phyloP scores from a whole-genome alignment of 2,888 invertebrate genomes.

The Oeneis ivallda region DNA sequence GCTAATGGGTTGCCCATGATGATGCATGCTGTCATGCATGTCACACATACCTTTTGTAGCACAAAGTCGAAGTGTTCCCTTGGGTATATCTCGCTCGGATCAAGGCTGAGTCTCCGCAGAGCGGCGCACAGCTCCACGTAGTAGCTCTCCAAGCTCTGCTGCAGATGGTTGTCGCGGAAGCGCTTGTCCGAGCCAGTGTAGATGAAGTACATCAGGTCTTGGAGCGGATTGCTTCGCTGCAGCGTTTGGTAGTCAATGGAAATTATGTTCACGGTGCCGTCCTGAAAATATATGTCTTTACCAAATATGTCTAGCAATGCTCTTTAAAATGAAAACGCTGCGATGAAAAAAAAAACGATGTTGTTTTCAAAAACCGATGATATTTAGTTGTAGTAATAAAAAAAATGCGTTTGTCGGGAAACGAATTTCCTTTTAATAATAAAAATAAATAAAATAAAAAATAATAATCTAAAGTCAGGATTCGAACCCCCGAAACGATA shows the following conservation, averaged over 20 bases:
- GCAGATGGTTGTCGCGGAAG: constrained; percentile 28
- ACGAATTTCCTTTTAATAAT: too few relatives aligned
- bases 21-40: too few relatives aligned
- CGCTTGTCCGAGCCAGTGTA: constrained; percentile 34
- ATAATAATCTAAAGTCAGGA: too few relatives aligned
- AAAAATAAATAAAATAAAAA: too few relatives aligned
- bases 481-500: too few relatives aligned
- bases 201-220: constrained; percentile 36
- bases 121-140: constrained; percentile 42
- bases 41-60: constrained; percentile 42
- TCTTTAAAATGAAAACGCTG: too few relatives aligned
- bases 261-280: constrained; percentile 35
- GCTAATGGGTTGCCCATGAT: too few relatives aligned
- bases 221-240: constrained; percentile 33
- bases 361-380: too few relatives aligned
- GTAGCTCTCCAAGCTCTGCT: constrained; percentile 46
- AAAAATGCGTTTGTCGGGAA: too few relatives aligned
- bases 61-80: constrained; percentile 46
- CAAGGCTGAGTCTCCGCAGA: constrained; percentile 40
- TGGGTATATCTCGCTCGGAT: constrained; percentile 43
- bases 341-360: too few relatives aligned
- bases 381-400: too few relatives aligned
- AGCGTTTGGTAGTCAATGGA: constrained; percentile 41
- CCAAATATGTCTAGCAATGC: too few relatives aligned
- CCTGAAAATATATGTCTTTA: constrained; percentile 24